Evolutionary conservation across 2,797 vertebrate species (phyloP).

Genomic region (Macroramphosus scolopax): DNA sequence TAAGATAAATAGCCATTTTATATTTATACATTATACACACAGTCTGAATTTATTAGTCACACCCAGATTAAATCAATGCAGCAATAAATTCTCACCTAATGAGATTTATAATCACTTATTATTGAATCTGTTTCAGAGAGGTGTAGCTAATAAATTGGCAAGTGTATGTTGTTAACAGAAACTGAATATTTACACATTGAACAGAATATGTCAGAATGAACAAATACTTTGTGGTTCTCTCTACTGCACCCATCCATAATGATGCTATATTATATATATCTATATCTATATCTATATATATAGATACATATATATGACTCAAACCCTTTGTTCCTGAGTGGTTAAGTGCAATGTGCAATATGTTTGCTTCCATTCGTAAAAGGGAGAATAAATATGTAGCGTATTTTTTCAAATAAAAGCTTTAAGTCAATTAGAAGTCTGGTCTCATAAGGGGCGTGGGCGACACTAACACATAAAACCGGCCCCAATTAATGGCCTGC

Average conservation of each 20-base stretch:
- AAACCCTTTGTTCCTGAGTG: slow-evolving; percentile 68
- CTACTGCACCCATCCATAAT: slow-evolving; percentile 38
- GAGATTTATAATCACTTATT: too few species aligned
- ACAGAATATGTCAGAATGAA: slow-evolving; percentile 33
- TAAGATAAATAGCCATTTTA: slow-evolving; percentile 14
- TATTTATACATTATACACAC: slow-evolving; percentile 1
- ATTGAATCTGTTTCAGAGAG: too few species aligned
- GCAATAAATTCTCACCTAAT: too few species aligned
- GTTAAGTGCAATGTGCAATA: slow-evolving; percentile 77
- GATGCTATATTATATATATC: too few species aligned
- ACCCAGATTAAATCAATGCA: too few species aligned
- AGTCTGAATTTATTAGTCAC: not conserved
- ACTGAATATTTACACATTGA: slow-evolving; percentile 27
- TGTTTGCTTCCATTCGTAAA: slow-evolving; percentile 34
- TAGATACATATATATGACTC: slow-evolving; percentile 25
- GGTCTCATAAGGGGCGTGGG: too few species aligned
- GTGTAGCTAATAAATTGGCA: too few species aligned
- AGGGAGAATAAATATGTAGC: slow-evolving; percentile 19
- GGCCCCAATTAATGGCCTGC: too few species aligned
- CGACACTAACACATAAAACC: too few species aligned
- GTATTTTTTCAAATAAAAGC: too few species aligned
- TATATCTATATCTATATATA: too few species aligned
- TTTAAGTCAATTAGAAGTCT: too few species aligned
- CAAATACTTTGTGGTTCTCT: slow-evolving; percentile 55
- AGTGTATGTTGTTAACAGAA: slow-evolving; percentile 14